Percentiles rank a stretch among this genome's conserved stretches.
Evolutionary conservation across 2,888 invertebrate genomes (phyloP).

Genomic region (Nomada flava): DNA sequence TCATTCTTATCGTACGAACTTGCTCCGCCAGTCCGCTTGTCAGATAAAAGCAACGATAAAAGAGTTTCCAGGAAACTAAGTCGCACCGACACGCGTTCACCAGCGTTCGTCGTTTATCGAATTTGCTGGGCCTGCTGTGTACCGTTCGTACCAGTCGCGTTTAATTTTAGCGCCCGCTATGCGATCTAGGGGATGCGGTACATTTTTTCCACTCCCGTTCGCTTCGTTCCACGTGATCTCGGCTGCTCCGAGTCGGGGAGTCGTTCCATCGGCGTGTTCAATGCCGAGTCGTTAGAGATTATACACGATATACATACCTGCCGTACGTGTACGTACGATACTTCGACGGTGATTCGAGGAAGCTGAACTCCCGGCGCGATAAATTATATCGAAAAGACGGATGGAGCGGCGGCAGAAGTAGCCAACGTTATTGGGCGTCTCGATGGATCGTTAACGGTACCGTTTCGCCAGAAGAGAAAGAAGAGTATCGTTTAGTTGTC

Average conservation of each 20-base stretch:
- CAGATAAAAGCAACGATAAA: constrained; percentile 52
- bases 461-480: neutral
- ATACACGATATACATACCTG: no score
- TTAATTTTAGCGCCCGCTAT: constrained; percentile 42
- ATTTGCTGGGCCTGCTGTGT: neutral
- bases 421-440: no score
- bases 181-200: constrained; percentile 25
- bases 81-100: constrained; percentile 37
- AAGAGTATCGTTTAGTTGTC: neutral
- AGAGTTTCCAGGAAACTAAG: constrained; percentile 39
- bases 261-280: no score
- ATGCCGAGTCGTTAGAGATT: no score
- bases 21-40: constrained; percentile 26
- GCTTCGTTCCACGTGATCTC: neutral
- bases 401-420: no score
- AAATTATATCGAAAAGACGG: no score
- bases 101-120: constrained; percentile 17
- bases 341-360: no score
- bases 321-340: no score
- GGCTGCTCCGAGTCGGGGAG: neutral
- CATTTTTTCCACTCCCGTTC: neutral
- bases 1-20: constrained; percentile 39
- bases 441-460: no score
- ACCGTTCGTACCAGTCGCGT: constrained; percentile 4
- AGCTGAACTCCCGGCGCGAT: no score